Evolutionary conservation across 2,113 vertebrate species (phyloP), one percentile per base, ranked within the genome.

Genomic region (Trogon melanurus): DNA sequence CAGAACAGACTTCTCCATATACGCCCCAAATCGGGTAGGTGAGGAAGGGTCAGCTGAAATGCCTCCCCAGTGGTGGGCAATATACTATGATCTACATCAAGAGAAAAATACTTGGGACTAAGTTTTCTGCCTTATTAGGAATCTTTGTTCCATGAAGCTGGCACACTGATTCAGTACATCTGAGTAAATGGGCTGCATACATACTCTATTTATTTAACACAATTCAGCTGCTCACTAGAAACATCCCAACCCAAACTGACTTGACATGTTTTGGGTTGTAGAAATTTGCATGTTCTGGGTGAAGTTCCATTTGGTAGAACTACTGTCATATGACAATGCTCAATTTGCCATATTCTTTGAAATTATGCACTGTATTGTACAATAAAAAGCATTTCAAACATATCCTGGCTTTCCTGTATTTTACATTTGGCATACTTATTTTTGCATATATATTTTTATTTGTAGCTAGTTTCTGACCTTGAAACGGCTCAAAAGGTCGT

Each of bases 401-500:
- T 57, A 91, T 25, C 8, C 13, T 79, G 8, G 5, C 2, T 80
- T 85, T 79, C 64, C 34, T 26, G 48, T 34, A 17, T 81, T 91
- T 70, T 76, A 56, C 41, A 74, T 87, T 19, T 88, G 64, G 76
- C 53, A 81, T n/a, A 41, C 11, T 48, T 41, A 73, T 88, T 95
- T 85, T 89, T 81, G 30, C 73, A 93, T 57, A 71, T 50, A 50
- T 48, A 90, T 72, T 87, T 93, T 91, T 75, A 61, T 60, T 62
- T 47, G 47, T 88, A 22, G 8, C 58, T 92, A 56, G 44, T 53
- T 97, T 93, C 98, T 98, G 88, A 99, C 99, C 99, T 99, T 99
- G 98, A 99, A 99, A 97, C 99, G 99, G 98, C 97, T 99, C 98
- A 99, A 98, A 97, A 99, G 99, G 97, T 99, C 99, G 16, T 99